Conservation (phyloP, 2,888 invertebrate species). For the Meloe dianella region DNA sequence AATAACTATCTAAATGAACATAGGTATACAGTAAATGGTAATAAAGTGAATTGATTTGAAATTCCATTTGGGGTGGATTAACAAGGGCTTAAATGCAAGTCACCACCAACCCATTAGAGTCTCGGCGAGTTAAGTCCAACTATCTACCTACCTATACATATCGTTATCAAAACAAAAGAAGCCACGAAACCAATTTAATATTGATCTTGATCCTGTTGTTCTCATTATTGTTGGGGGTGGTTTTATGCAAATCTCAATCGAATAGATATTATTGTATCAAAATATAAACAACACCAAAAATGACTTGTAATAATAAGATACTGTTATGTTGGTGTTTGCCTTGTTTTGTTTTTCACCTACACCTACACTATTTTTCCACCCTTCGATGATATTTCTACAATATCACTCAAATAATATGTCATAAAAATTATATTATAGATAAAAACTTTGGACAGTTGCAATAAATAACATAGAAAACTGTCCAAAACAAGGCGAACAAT, state of each 20-base stretch:
- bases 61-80: slow-evolving; percentile 34
- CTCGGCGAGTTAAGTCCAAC: too few relatives aligned
- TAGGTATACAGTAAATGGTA: slow-evolving; percentile 12
- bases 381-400: background rate
- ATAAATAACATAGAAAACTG: slow-evolving; percentile 44
- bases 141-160: too few relatives aligned
- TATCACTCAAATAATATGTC: slow-evolving; percentile 18
- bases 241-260: slow-evolving; percentile 2
- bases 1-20: too few relatives aligned
- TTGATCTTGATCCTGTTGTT: slow-evolving; percentile 11
- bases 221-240: slow-evolving; percentile 1
- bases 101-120: slow-evolving; percentile 35
- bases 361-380: background rate
- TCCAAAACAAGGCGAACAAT: slow-evolving; percentile 42
- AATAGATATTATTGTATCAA: background rate
- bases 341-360: too few relatives aligned
- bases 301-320: background rate
- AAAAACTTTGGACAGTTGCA: slow-evolving; percentile 29
- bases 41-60: slow-evolving; percentile 32
- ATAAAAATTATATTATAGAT: slow-evolving; percentile 30
- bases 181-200: slow-evolving; percentile 10
- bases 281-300: background rate
- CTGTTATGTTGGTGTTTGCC: too few relatives aligned
- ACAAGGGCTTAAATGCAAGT: slow-evolving; percentile 36
- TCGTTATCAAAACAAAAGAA: too few relatives aligned